These are phyloP conservation scores for Manis crassicaudata DNA, from an alignment of 2,797 vertebrate species.

Conservation along the genomic window DNA sequence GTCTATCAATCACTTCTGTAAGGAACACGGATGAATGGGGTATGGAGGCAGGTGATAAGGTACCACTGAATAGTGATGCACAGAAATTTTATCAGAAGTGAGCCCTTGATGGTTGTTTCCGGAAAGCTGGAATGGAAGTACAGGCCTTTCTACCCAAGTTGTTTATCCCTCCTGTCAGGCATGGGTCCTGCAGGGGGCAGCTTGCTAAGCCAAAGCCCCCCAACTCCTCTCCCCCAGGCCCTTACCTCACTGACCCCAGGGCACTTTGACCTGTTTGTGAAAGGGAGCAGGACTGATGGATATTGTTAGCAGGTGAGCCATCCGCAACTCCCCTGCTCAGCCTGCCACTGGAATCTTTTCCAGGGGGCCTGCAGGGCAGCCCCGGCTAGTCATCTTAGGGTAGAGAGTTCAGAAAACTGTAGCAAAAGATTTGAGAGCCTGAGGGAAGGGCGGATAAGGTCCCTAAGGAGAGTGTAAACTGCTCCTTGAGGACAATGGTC, in stretches of 20 bases:
- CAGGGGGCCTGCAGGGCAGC: neutral
- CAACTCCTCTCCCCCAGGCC: neutral
- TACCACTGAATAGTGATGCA: neutral
- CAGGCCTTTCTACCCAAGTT: neutral
- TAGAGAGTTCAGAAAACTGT: neutral
- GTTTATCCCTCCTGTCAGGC: neutral
- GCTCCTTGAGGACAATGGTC: too few species aligned
- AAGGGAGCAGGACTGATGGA: neutral
- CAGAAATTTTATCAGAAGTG: neutral
- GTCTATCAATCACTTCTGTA: neutral
- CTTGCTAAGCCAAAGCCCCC: neutral
- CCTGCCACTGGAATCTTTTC: neutral
- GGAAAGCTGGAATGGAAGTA: neutral
- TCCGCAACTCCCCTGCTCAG: neutral
- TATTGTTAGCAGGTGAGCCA: neutral
- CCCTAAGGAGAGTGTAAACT: rapidly evolving
- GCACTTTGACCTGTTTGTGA: neutral
- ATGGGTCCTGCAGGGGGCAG: too few species aligned
- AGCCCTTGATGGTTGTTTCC: neutral
- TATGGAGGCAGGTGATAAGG: rapidly evolving
- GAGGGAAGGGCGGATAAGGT: too few species aligned
- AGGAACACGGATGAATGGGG: neutral
- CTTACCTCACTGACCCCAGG: neutral
- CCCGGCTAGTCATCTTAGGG: rapidly evolving
- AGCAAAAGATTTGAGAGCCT: neutral